These are phyloP conservation scores for Diplodus sargus DNA, from an alignment of 2,797 vertebrate species.

Conservation along the genomic window DNA sequence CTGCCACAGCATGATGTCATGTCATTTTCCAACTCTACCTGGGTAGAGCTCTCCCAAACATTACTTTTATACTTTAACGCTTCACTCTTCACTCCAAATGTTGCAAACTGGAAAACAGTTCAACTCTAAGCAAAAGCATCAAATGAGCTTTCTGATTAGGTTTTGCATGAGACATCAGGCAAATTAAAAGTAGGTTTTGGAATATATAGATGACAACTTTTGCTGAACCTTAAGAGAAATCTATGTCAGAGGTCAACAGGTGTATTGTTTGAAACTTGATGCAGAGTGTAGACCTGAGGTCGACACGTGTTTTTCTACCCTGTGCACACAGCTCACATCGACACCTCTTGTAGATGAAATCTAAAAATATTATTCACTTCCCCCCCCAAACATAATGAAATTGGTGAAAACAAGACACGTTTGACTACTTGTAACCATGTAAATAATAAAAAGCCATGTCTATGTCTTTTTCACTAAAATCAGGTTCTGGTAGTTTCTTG, in stretches of 20 bases:
- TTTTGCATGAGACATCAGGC: background rate
- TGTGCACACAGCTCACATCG: no score
- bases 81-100: background rate
- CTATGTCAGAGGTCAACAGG: background rate
- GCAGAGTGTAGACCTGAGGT: no score
- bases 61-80: rapidly evolving
- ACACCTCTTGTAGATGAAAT: no score
- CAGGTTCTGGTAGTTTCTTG: background rate
- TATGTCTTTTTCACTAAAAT: no score
- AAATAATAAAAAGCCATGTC: no score
- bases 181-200: background rate
- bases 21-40: background rate
- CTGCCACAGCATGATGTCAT: conserved; percentile 19
- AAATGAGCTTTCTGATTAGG: background rate
- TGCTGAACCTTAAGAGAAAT: background rate
- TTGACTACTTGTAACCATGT: no score
- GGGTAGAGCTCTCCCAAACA: background rate
- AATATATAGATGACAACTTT: background rate
- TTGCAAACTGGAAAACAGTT: background rate
- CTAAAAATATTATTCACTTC: no score
- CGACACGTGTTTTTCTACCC: no score
- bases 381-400: no score
- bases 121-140: background rate
- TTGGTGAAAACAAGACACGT: no score
- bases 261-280: no score